phyloP scores from a whole-genome alignment of 2,113 vertebrate genomes.

The Saccopteryx leptura region DNA sequence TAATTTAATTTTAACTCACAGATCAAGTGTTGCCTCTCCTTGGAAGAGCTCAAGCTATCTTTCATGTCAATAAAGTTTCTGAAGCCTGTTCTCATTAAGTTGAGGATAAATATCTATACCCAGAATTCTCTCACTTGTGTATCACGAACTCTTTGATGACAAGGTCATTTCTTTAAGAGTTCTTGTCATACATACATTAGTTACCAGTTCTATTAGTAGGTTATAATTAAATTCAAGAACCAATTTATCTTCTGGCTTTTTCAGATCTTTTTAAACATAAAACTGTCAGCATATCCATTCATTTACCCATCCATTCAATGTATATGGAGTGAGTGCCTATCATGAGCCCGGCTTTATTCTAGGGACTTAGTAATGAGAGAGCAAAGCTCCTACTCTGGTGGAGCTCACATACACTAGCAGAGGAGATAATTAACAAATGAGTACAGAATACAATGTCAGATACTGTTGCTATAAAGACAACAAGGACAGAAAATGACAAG shows the following conservation, averaged over 20 bases:
- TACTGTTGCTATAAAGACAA: neutral
- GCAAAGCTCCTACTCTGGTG: neutral
- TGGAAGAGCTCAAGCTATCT: neutral
- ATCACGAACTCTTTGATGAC: neutral
- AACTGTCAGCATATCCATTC: neutral
- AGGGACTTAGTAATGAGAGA: neutral
- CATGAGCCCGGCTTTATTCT: neutral
- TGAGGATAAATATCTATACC: neutral
- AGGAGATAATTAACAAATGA: neutral
- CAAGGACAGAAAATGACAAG: neutral
- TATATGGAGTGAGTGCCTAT: neutral
- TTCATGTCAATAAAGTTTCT: conserved; percentile 30
- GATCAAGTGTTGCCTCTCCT: neutral
- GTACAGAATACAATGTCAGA: neutral
- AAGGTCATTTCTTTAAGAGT: conserved; percentile 14
- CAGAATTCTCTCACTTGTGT: conserved; percentile 37
- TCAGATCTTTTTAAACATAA: conserved; percentile 25
- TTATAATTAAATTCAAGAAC: conserved; percentile 43
- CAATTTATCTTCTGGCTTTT: neutral
- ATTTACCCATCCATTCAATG: conserved; percentile 26
- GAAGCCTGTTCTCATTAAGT: conserved; percentile 12
- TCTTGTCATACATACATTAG: neutral
- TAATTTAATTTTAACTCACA: conserved; percentile 23
- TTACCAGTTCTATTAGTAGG: neutral
- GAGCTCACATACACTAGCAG: neutral